phyloP scores from a whole-genome alignment of 2,888 invertebrate genomes.

The Leptura quadrifasciata region DNA sequence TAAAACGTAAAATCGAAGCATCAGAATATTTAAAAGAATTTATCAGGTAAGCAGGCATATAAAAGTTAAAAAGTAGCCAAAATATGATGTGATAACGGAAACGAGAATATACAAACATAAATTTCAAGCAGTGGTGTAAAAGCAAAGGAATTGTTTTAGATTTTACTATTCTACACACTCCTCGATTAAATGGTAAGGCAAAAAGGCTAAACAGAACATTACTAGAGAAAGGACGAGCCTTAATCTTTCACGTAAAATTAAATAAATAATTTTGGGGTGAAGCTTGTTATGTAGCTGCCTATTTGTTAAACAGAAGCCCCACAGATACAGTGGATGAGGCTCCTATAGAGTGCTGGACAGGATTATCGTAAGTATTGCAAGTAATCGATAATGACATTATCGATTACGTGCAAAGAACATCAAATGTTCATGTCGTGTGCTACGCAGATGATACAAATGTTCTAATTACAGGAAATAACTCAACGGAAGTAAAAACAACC shows the following conservation, averaged over 20 bases:
- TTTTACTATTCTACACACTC: too few relatives aligned
- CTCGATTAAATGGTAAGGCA: slow-evolving; percentile 55
- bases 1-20: slow-evolving; percentile 51
- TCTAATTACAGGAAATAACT: too few relatives aligned
- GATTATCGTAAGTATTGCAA: too few relatives aligned
- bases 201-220: too few relatives aligned
- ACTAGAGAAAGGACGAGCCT: slow-evolving; percentile 55
- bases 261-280: slow-evolving; percentile 66
- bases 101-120: too few relatives aligned
- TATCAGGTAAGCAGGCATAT: slow-evolving; percentile 48
- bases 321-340: slow-evolving; percentile 50
- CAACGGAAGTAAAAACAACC: too few relatives aligned
- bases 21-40: slow-evolving; percentile 51
- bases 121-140: slow-evolving; percentile 53
- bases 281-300: slow-evolving; percentile 57
- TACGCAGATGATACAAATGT: too few relatives aligned
- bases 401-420: too few relatives aligned
- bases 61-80: slow-evolving; percentile 52
- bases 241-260: slow-evolving; percentile 62
- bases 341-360: slow-evolving; percentile 62
- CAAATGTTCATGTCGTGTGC: too few relatives aligned
- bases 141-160: slow-evolving; percentile 53
- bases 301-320: slow-evolving; percentile 62
- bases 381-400: too few relatives aligned
- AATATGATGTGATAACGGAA: slow-evolving; percentile 57